Conservation (phyloP, 2,113 vertebrate species). For the Scalopus aquaticus region DNA sequence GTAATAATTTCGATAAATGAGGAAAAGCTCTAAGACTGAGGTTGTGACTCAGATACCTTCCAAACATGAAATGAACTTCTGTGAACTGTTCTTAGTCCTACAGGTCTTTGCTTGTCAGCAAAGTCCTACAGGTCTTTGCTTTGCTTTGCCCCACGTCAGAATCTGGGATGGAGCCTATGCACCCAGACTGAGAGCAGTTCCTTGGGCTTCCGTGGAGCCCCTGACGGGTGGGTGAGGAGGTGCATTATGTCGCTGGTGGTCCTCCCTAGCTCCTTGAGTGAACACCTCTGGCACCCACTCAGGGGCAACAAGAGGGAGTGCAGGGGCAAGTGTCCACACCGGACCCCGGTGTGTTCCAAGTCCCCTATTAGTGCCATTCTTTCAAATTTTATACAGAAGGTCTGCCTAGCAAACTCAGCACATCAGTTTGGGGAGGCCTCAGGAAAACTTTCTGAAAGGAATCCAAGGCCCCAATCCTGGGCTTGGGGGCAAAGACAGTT, state of each 20-base stretch:
- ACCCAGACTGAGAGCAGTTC: neutral
- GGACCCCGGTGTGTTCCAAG: neutral
- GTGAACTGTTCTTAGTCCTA: too few relatives aligned
- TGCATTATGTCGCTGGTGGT: neutral
- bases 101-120: too few relatives aligned
- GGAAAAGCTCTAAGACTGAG: neutral
- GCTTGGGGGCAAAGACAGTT: neutral
- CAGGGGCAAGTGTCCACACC: neutral
- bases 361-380: neutral
- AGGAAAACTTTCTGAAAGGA: conserved; percentile 20
- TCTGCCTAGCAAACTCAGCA: neutral
- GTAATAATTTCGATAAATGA: conserved; percentile 21
- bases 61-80: neutral
- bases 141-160: neutral
- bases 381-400: neutral
- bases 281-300: neutral
- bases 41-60: too few relatives aligned
- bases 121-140: too few relatives aligned
- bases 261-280: neutral
- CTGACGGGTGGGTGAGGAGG: accelerated
- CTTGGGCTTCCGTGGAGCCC: neutral
- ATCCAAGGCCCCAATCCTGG: neutral
- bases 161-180: neutral
- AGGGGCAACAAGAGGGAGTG: neutral
- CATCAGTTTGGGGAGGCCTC: neutral